phyloP scores from a whole-genome alignment of 2,113 vertebrate genomes.

The Gymnarchus niloticus region DNA sequence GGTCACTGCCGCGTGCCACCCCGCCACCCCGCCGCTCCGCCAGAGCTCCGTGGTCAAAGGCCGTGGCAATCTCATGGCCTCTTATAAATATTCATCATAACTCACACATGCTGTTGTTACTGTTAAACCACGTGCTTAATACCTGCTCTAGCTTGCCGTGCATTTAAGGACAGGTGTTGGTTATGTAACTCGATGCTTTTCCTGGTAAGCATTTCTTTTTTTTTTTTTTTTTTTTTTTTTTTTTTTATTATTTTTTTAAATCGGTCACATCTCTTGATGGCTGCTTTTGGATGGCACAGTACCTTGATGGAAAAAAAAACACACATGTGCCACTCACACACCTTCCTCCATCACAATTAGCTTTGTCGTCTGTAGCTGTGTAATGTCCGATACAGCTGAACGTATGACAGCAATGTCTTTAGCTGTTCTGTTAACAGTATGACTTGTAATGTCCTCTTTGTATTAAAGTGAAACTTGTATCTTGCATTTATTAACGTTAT shows the following conservation, averaged over 20 bases:
- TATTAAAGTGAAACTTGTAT: not conserved
- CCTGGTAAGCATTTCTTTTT: not conserved
- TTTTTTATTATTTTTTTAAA: not conserved
- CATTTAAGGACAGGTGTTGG: not conserved
- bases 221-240: not conserved
- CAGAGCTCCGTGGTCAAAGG: not conserved
- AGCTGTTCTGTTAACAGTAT: not conserved
- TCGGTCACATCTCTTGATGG: not conserved
- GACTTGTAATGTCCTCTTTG: not conserved
- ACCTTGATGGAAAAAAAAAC: not conserved
- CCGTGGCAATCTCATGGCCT: not conserved
- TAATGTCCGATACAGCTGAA: not conserved
- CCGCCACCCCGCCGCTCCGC: not conserved
- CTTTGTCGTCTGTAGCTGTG: not conserved
- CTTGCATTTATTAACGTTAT: too few relatives aligned
- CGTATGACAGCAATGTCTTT: not conserved
- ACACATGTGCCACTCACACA: not conserved
- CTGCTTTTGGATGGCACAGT: not conserved
- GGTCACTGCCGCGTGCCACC: conserved; percentile 35
- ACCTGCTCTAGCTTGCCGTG: not conserved
- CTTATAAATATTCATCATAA: not conserved
- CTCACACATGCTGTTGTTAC: not conserved
- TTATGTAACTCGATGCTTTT: not conserved
- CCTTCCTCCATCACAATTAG: not conserved
- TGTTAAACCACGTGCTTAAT: conserved; percentile 4